These are phyloP conservation scores for Genyomyrus donnyi DNA, from an alignment of 2,113 vertebrate species.

Conservation along the genomic window DNA sequence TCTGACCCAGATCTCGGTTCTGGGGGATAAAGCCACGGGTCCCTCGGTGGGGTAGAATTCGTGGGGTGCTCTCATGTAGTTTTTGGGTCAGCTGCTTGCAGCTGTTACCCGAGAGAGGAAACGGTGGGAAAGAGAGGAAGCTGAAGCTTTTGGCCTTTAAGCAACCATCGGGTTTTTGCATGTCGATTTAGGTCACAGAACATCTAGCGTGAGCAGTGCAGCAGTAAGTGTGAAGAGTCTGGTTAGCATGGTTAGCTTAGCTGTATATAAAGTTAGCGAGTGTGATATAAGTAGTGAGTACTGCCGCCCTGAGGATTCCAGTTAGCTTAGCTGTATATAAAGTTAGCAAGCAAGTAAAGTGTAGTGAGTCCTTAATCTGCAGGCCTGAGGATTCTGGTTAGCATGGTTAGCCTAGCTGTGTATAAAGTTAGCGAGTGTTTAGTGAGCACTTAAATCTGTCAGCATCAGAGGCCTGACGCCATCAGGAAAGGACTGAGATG, in stretches of 20 bases:
- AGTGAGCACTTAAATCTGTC: background rate
- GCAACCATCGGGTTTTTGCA: background rate
- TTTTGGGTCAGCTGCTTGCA: background rate
- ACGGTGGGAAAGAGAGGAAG: conserved; percentile 30
- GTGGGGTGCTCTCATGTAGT: background rate
- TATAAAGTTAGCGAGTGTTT: background rate
- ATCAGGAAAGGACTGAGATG: background rate
- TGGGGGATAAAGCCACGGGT: too few relatives aligned
- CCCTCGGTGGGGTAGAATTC: background rate
- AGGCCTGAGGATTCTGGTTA: background rate
- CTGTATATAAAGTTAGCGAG: background rate
- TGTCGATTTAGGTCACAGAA: background rate
- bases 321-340: background rate
- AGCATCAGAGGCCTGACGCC: background rate
- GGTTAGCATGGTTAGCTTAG: background rate
- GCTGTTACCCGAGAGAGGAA: conserved; percentile 36
- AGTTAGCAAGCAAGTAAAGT: background rate
- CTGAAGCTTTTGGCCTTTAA: background rate
- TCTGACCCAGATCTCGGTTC: background rate
- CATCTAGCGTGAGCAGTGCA: background rate
- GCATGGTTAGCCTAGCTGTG: background rate
- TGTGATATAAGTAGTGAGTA: background rate
- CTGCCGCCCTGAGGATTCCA: background rate
- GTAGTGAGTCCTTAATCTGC: background rate
- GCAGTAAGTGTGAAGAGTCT: background rate